Evolutionary conservation across 2,797 vertebrate genomes (phyloP).

Genomic region (Pipistrellus nathusii): DNA sequence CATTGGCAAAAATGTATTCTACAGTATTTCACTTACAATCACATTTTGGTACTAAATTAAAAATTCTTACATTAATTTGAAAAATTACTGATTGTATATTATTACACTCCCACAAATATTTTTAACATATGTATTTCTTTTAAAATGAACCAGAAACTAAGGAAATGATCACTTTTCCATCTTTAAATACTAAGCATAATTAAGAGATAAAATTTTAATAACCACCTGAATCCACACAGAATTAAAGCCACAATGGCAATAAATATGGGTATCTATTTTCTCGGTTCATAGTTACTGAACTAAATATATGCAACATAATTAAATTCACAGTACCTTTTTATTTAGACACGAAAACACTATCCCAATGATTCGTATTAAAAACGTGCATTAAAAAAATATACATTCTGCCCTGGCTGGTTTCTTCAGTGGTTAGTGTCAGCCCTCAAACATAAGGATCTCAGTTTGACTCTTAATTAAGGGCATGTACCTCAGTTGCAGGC

Average conservation of each 20-base stretch:
- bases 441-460: too few relatives aligned
- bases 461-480: background rate
- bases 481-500: too few relatives aligned
- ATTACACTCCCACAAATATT: background rate
- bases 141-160: conserved; percentile 13
- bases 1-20: background rate
- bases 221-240: conserved; percentile 20
- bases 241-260: conserved; percentile 27
- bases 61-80: conserved; percentile 3
- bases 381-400: conserved; percentile 43
- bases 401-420: too few relatives aligned
- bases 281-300: background rate
- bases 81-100: background rate
- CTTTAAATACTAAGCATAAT: background rate
- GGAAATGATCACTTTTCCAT: conserved; percentile 11
- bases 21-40: conserved; percentile 39
- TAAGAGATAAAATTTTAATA: background rate
- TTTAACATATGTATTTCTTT: conserved; percentile 60
- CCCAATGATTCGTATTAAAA: conserved; percentile 31
- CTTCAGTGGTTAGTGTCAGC: too few relatives aligned
- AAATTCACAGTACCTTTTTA: background rate
- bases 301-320: conserved; percentile 7
- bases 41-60: background rate
- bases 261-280: background rate
- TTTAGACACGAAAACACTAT: conserved; percentile 41